Evolutionary conservation across 2,888 invertebrate genomes (phyloP).

Genomic region (Melanchra persicariae): DNA sequence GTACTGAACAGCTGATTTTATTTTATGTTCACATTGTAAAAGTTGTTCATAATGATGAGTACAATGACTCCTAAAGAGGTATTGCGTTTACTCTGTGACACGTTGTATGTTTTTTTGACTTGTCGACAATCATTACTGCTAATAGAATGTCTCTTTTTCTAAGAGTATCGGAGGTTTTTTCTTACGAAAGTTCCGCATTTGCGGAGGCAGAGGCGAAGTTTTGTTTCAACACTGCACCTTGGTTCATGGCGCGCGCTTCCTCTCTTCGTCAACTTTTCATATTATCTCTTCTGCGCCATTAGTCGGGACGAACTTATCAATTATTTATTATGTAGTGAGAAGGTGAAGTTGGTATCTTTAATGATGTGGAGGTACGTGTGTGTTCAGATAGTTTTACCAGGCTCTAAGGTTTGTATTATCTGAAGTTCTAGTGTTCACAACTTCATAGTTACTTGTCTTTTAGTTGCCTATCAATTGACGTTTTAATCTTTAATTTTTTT

Average conservation of each 20-base stretch:
- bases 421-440: neutral
- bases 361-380: conserved; percentile 1
- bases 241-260: conserved; percentile 38
- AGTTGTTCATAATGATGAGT: no score
- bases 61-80: no score
- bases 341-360: conserved; percentile 22
- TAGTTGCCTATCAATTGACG: neutral
- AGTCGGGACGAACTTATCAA: conserved; percentile 72
- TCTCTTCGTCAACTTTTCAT: conserved; percentile 72
- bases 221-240: neutral
- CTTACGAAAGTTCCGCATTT: neutral
- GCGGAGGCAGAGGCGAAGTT: neutral
- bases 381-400: neutral
- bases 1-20: no score
- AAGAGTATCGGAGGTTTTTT: neutral
- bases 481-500: no score
- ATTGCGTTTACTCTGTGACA: no score
- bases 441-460: neutral
- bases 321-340: conserved; percentile 60
- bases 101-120: no score
- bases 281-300: conserved; percentile 81
- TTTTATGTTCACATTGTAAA: no score
- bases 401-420: neutral
- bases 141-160: no score
- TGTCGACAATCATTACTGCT: no score